Conservation (phyloP, 2,113 vertebrate genomes). For the Ictidomys tridecemlineatus region DNA sequence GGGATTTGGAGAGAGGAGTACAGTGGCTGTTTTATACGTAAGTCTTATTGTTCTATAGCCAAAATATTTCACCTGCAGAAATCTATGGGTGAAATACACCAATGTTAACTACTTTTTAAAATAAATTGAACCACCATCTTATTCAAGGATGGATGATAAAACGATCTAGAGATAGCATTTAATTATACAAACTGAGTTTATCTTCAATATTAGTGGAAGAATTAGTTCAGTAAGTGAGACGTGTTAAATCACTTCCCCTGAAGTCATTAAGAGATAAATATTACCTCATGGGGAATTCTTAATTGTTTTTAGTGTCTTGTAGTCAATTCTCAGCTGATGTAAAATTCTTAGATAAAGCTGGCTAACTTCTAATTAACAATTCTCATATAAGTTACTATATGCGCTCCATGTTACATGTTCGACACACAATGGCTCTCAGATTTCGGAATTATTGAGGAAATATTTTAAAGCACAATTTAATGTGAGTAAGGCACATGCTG, state of each 20-base stretch:
- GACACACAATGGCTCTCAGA: slow-evolving; percentile 16
- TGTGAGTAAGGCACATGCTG: background rate
- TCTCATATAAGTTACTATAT: slow-evolving; percentile 49
- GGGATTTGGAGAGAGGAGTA: background rate
- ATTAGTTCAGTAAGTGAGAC: slow-evolving; percentile 71
- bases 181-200: slow-evolving; percentile 54
- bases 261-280: slow-evolving; percentile 82
- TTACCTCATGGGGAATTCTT: slow-evolving; percentile 67
- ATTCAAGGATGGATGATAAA: slow-evolving; percentile 64
- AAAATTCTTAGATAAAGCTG: slow-evolving; percentile 80
- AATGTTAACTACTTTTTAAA: background rate
- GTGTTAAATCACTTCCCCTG: slow-evolving; percentile 63
- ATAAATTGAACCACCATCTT: background rate
- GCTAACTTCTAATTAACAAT: slow-evolving; percentile 76
- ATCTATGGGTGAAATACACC: slow-evolving; percentile 11
- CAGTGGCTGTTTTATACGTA: background rate
- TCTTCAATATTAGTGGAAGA: slow-evolving; percentile 62
- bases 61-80: slow-evolving; percentile 30
- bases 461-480: slow-evolving; percentile 68
- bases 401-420: background rate
- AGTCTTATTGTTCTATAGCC: background rate
- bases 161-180: slow-evolving; percentile 65
- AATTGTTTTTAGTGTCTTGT: slow-evolving; percentile 69
- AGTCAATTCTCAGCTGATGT: slow-evolving; percentile 66
- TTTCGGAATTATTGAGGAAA: slow-evolving; percentile 47